Percentiles rank a stretch among this genome's conserved stretches.
These are phyloP conservation scores for Caprella mutica DNA, from an alignment of 2,888 invertebrate genomes.

Conservation along the genomic window DNA sequence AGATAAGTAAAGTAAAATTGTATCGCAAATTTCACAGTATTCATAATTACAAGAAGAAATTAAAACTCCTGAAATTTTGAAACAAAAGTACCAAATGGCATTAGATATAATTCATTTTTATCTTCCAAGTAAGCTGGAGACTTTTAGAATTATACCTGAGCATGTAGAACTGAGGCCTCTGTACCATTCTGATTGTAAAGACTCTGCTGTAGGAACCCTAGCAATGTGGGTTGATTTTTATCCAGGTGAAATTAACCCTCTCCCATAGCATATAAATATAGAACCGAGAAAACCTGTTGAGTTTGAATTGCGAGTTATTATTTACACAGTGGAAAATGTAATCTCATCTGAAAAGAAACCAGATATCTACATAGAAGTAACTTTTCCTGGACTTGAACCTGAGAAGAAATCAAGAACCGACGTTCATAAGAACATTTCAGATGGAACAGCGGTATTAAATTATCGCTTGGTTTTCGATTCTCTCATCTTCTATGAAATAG, in stretches of 20 bases:
- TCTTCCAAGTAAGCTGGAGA: background rate
- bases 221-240: slow-evolving; percentile 1
- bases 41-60: too few species aligned
- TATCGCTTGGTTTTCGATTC: background rate
- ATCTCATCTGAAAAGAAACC: slow-evolving; percentile 4
- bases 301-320: slow-evolving; percentile 1
- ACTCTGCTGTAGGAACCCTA: background rate
- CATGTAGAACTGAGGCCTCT: slow-evolving; percentile 4
- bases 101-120: background rate
- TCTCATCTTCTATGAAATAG: slow-evolving; percentile 1
- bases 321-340: background rate
- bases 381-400: background rate
- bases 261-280: background rate
- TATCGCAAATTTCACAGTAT: background rate
- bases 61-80: too few species aligned
- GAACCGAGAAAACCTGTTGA: background rate
- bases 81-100: background rate
- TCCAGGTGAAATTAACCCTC: background rate
- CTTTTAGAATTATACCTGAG: background rate
- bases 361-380: background rate
- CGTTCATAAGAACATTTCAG: slow-evolving; percentile 1
- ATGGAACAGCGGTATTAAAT: slow-evolving; percentile 1
- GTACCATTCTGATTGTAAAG: background rate
- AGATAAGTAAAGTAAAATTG: background rate
- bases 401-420: background rate